phyloP scores from a whole-genome alignment of 2,888 invertebrate genomes.

The Ctenicera cuprea region DNA sequence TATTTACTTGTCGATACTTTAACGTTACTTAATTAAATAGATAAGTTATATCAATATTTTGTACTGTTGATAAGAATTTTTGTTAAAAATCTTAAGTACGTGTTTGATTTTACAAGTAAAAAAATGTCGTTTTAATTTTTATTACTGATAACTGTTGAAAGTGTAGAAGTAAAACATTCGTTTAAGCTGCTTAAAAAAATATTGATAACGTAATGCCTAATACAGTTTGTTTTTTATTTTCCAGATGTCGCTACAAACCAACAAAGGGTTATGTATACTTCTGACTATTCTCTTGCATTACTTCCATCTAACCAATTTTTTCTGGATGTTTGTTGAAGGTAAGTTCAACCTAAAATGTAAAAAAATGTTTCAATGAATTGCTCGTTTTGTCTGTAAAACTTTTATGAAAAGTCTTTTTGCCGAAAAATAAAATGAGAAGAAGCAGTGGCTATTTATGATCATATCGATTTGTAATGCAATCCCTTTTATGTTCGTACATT shows the following conservation, averaged over 20 bases:
- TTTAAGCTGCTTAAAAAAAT: too few relatives aligned
- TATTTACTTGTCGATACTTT: constrained; percentile 32
- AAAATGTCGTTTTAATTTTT: too few relatives aligned
- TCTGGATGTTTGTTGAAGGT: constrained; percentile 99
- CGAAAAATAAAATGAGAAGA: too few relatives aligned
- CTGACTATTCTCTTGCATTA: constrained; percentile 89
- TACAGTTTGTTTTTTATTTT: constrained; percentile 42
- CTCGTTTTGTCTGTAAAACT: too few relatives aligned
- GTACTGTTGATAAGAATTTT: constrained; percentile 2
- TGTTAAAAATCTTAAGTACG: neutral
- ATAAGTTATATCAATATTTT: constrained; percentile 17
- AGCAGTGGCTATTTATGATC: too few relatives aligned
- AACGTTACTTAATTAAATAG: constrained; percentile 22
- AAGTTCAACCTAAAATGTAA: constrained; percentile 59
- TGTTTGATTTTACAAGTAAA: too few relatives aligned
- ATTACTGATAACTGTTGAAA: too few relatives aligned
- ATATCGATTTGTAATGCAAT: too few relatives aligned
- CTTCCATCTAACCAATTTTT: constrained; percentile 94
- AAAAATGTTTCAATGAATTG: neutral
- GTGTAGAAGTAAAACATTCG: too few relatives aligned
- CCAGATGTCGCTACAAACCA: constrained; percentile 62
- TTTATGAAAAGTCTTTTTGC: too few relatives aligned
- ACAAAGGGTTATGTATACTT: constrained; percentile 78
- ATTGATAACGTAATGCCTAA: neutral
- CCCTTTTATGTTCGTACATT: too few relatives aligned